Evolutionary conservation across 2,797 vertebrate species (phyloP).

Genomic region (Pampus argenteus): DNA sequence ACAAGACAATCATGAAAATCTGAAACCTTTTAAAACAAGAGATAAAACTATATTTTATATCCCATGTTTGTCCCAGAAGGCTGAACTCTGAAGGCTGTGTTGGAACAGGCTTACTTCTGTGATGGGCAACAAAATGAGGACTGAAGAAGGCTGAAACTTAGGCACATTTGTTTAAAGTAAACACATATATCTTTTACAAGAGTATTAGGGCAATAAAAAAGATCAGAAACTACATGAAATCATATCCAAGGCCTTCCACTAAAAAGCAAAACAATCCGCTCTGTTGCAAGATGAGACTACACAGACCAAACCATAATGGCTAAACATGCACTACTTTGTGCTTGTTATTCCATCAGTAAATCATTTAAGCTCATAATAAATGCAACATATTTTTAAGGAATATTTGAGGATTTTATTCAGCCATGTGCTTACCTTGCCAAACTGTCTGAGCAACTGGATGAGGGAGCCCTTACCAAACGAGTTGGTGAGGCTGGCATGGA

Average conservation of each 20-base stretch:
- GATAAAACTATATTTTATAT: not conserved
- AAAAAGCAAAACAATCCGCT: not conserved
- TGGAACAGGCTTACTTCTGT: slow-evolving; percentile 1
- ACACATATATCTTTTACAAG: not conserved
- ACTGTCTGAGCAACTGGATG: slow-evolving; percentile 97
- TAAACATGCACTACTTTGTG: not conserved
- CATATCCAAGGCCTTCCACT: not conserved
- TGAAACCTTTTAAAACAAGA: slow-evolving; percentile 25
- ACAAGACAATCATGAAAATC: slow-evolving; percentile 14
- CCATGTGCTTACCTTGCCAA: slow-evolving; percentile 91
- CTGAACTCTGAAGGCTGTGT: slow-evolving; percentile 13
- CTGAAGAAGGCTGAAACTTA: not conserved
- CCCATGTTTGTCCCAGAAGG: slow-evolving; percentile 8
- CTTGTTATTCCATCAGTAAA: not conserved
- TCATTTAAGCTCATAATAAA: not conserved
- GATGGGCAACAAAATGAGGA: not conserved
- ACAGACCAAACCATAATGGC: not conserved
- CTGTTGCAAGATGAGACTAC: not conserved
- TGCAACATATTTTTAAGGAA: not conserved
- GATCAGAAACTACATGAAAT: not conserved
- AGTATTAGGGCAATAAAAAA: not conserved
- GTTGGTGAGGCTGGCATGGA: slow-evolving; percentile 98
- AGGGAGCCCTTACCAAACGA: slow-evolving; percentile 98
- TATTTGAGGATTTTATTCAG: not conserved
- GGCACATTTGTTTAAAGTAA: not conserved